Evolutionary conservation across 2,113 vertebrate genomes (phyloP).

Genomic region (Anthoscopus minutus): DNA sequence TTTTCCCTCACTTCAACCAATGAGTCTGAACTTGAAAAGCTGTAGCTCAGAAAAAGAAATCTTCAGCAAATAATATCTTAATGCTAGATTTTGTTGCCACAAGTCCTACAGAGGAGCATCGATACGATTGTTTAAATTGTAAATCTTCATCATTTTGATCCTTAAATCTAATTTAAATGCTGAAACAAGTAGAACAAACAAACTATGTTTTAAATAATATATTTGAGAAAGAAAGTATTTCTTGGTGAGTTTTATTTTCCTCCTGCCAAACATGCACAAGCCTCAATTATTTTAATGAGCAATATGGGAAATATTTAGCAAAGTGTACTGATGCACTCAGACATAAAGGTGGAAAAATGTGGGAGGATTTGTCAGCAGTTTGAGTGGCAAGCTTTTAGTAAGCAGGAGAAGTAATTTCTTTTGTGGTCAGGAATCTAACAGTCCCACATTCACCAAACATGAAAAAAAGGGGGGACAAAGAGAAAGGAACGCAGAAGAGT

Average conservation of each 20-base stretch:
- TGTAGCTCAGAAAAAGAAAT: not conserved
- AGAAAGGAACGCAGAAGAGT: not conserved
- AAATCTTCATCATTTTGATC: not conserved
- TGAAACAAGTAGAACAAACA: not conserved
- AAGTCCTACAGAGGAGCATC: not conserved
- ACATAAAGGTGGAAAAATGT: slow-evolving; percentile 27
- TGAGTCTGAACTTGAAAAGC: slow-evolving; percentile 41
- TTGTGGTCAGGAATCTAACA: slow-evolving; percentile 41
- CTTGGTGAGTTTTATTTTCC: not conserved
- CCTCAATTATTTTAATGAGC: not conserved
- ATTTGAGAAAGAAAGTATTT: not conserved
- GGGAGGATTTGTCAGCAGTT: slow-evolving; percentile 23
- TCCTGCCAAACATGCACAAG: not conserved
- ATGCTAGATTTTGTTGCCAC: not conserved
- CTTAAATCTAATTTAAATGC: not conserved
- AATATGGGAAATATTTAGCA: slow-evolving; percentile 10
- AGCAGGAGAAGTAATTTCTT: slow-evolving; percentile 26
- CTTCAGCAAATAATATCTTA: not conserved
- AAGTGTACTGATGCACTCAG: not conserved
- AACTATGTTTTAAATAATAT: not conserved
- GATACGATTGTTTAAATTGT: not conserved
- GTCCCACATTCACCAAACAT: not conserved
- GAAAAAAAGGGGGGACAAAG: not conserved
- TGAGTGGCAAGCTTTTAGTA: slow-evolving; percentile 7
- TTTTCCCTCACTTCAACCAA: slow-evolving; percentile 2